These are phyloP conservation scores for Microctenopoma stevenorrisi DNA, from an alignment of 2,797 vertebrate species.

Conservation along the genomic window DNA sequence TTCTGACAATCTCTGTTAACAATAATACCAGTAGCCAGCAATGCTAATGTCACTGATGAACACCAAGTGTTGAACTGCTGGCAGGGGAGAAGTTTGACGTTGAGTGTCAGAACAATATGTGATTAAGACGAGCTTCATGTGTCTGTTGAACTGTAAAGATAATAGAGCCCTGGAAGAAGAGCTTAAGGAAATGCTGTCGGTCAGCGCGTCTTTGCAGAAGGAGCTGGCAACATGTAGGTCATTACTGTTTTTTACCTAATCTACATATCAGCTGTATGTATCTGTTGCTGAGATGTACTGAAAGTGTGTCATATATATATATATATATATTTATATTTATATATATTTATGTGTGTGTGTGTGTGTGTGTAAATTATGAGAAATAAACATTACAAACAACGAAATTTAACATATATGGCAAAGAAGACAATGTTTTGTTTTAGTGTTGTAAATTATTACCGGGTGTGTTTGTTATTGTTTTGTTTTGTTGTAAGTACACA, in stretches of 20 bases:
- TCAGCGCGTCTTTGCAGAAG: slow-evolving; percentile 46
- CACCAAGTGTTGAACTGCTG: no score
- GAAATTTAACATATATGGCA: background rate
- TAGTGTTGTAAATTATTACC: background rate
- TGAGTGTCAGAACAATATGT: no score
- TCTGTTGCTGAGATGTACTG: background rate
- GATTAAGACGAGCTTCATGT: background rate
- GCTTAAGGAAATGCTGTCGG: slow-evolving; percentile 35
- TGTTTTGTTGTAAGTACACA: slow-evolving; percentile 64
- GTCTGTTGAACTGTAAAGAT: slow-evolving; percentile 21
- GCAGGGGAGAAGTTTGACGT: no score
- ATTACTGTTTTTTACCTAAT: background rate
- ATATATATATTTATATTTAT: no score
- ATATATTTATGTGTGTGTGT: no score
- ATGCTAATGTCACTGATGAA: no score
- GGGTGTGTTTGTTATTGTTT: slow-evolving; percentile 15
- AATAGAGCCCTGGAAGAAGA: slow-evolving; percentile 61
- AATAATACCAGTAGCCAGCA: no score
- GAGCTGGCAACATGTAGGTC: slow-evolving; percentile 66
- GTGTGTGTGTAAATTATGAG: no score
- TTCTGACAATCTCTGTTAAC: slow-evolving; percentile 43
- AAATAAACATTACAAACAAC: no score
- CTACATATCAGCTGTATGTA: background rate
- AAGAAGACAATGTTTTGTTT: background rate
- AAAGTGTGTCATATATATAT: background rate